Evolutionary conservation across 2,888 invertebrate species (phyloP).

Genomic region (Micropterix aruncella): DNA sequence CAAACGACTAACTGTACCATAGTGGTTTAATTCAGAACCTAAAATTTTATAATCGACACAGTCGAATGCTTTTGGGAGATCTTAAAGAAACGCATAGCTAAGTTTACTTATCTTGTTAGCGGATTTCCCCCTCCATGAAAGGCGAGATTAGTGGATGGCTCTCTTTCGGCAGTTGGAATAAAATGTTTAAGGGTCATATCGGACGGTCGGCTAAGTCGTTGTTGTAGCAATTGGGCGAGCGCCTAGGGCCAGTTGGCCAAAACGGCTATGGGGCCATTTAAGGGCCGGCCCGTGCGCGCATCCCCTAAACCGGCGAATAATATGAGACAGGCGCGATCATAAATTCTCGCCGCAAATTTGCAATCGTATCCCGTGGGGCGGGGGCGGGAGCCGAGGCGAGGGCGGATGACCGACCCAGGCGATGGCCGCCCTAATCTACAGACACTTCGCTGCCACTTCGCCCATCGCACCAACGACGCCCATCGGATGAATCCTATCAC

Average conservation of each 20-base stretch:
- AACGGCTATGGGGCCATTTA: slow-evolving; percentile 37
- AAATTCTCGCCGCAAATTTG: slow-evolving; percentile 42
- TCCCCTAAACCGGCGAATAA: slow-evolving; percentile 18
- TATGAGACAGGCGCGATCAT: slow-evolving; percentile 26
- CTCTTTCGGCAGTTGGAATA: slow-evolving; percentile 31
- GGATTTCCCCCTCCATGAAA: slow-evolving; percentile 31
- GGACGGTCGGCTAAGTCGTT: slow-evolving; percentile 24
- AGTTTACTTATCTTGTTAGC: too few relatives aligned
- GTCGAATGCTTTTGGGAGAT: too few relatives aligned
- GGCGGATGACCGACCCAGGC: neutral
- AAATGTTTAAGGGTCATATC: slow-evolving; percentile 40
- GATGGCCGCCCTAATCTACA: neutral
- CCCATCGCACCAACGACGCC: neutral
- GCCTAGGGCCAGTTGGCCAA: slow-evolving; percentile 27
- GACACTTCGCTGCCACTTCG: neutral
- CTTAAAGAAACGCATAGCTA: too few relatives aligned
- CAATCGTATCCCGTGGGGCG: slow-evolving; percentile 35
- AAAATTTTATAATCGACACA: too few relatives aligned
- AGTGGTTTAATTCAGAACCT: too few relatives aligned
- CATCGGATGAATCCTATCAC: neutral
- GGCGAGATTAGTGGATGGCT: slow-evolving; percentile 31
- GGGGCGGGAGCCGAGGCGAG: slow-evolving; percentile 20
- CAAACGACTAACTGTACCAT: too few relatives aligned
- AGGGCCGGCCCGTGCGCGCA: slow-evolving; percentile 15
- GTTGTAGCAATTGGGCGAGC: slow-evolving; percentile 3